Conservation (phyloP, 1,140 invertebrate genomes). For the Zaprionus inermis region DNA sequence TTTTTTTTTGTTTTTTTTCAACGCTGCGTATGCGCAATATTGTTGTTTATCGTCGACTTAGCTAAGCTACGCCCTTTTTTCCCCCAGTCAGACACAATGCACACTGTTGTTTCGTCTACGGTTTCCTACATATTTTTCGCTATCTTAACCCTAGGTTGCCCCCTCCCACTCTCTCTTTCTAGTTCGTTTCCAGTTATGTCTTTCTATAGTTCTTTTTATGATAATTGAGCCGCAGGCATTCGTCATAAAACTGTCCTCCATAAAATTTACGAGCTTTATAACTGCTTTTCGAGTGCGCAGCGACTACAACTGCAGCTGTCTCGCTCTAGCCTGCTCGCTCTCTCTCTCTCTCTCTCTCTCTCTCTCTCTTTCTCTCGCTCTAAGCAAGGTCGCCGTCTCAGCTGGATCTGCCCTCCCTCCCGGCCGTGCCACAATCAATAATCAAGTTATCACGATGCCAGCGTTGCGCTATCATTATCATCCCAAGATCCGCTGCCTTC, state of each 20-base stretch:
- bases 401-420: neutral
- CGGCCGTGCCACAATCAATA: neutral
- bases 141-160: neutral
- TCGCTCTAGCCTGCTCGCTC: too few relatives aligned
- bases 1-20: conserved; percentile 15
- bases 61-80: conserved; percentile 6
- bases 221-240: conserved; percentile 50
- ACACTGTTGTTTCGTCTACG: neutral
- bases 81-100: conserved; percentile 11
- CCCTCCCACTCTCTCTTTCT: neutral
- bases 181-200: neutral
- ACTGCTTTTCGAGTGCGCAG: conserved; percentile 47
- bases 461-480: conserved; percentile 1
- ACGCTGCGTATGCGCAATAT: conserved; percentile 61
- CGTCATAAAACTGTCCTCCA: conserved; percentile 40
- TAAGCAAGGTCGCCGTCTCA: conserved; percentile 10
- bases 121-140: conserved; percentile 12
- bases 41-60: conserved; percentile 25
- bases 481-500: neutral
- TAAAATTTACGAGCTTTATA: conserved; percentile 54
- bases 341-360: neutral
- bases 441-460: conserved; percentile 3
- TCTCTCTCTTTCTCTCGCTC: neutral
- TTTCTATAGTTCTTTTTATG: conserved; percentile 46
- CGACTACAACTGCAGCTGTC: too few relatives aligned